Evolutionary conservation across 2,888 invertebrate species (phyloP), one percentile per base, ranked within the genome.

Genomic region (Loripinus fragilis): DNA sequence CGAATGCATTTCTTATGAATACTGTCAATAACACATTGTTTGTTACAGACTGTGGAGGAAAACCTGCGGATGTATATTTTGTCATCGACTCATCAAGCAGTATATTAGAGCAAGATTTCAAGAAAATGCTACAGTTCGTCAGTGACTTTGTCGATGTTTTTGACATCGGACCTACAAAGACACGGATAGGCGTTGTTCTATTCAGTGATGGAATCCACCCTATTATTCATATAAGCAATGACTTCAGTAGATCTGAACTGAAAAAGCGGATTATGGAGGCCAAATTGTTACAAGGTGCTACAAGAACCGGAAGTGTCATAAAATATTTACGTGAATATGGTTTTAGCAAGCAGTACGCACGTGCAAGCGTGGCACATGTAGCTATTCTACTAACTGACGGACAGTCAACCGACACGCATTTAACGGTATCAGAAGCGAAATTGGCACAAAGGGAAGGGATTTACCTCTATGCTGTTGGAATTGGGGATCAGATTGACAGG

Each of bases 1-100:
- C n/a, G n/a, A n/a, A n/a, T n/a, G n/a, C n/a, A n/a, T n/a, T n/a
- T n/a, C n/a, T n/a, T n/a, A n/a, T n/a, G n/a, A n/a, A n/a, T n/a
- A n/a, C n/a, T n/a, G n/a, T n/a, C n/a, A n/a, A n/a, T n/a, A n/a
- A n/a, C n/a, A n/a, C n/a, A n/a, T n/a, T 45, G 8, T 67, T 23
- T 67, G 52, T 74, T 79, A 15, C 73, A 88, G 88, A 74, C 67
- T 88, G 88, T 74, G 78, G 85, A 10, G 86, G 88, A 15, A 80
- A 85, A 45, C 85, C 89, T 35, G 85, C 90, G 0, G 85, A 87
- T 70, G 68, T 85, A 5, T 82, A 86, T 76, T 86, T 85, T 69
- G 76, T 82, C 1, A 74, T 87, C 25, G 86, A 86, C 50, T 83
- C 88, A 15, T 90, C 90, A 12, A 88, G 85, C 52, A 90, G 89